These are phyloP conservation scores for Chrysomallon squamiferum DNA, from an alignment of 1,140 invertebrate genomes.

Conservation along the genomic window DNA sequence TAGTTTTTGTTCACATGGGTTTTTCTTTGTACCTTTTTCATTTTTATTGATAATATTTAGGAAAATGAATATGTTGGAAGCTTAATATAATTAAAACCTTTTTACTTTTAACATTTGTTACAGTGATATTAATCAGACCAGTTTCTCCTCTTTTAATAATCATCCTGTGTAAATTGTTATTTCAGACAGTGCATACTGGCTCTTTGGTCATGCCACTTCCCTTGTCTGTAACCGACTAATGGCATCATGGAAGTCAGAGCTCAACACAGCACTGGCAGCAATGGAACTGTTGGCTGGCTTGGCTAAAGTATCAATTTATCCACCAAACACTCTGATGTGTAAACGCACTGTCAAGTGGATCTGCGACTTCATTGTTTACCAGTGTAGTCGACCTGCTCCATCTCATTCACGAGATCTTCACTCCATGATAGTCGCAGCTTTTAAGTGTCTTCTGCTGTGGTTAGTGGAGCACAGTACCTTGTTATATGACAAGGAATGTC, in stretches of 20 bases:
- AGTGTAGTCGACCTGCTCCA: conserved; percentile 93
- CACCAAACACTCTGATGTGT: conserved; percentile 58
- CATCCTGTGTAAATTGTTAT: background rate
- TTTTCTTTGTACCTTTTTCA: background rate
- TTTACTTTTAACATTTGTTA: too few species aligned
- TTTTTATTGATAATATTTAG: too few species aligned
- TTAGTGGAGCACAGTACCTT: conserved; percentile 86
- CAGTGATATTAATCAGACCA: too few species aligned
- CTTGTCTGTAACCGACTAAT: conserved; percentile 92
- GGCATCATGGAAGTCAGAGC: conserved; percentile 93
- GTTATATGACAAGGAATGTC: conserved; percentile 88
- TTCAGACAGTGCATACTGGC: conserved; percentile 80
- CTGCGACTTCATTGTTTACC: conserved; percentile 92
- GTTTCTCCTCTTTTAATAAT: too few species aligned
- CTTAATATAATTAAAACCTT: too few species aligned
- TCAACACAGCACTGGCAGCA: conserved; percentile 93
- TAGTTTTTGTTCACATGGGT: conserved; percentile 32
- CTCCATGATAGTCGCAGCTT: conserved; percentile 76
- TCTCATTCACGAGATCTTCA: conserved; percentile 94
- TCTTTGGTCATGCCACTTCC: conserved; percentile 90
- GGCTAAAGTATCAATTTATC: conserved; percentile 68
- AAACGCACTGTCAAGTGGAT: conserved; percentile 94
- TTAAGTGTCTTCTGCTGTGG: conserved; percentile 86
- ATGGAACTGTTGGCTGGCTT: conserved; percentile 89
- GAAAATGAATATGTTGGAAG: too few species aligned